A percentile compares a stretch with the other conserved stretches of the same genome.
phyloP scores from a whole-genome alignment of 2,113 vertebrate species.

The Struthio camelus region DNA sequence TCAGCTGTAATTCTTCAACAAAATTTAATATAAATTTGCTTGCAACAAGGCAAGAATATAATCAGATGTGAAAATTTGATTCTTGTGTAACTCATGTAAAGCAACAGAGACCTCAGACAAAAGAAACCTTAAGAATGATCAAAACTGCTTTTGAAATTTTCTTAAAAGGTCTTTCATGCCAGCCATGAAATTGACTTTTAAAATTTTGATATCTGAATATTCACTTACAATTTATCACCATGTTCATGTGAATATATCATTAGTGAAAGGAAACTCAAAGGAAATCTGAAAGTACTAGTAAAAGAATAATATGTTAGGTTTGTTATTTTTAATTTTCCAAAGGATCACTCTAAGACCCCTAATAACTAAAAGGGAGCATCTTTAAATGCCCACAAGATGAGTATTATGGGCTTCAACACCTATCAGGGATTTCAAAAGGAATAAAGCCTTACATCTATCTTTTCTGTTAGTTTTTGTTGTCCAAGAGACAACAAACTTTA shows the following conservation, averaged over 20 bases:
- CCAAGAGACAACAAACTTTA: too few relatives aligned
- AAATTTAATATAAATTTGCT: background rate
- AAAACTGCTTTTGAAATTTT: background rate
- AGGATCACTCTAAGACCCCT: background rate
- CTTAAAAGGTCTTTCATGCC: constrained; percentile 10
- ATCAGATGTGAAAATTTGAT: background rate
- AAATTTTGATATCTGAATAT: constrained; percentile 38
- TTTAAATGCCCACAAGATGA: constrained; percentile 24
- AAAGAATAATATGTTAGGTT: constrained; percentile 42
- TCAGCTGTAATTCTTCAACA: background rate
- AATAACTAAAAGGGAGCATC: background rate
- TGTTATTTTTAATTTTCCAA: constrained; percentile 56
- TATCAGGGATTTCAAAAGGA: background rate
- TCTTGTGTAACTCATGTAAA: background rate
- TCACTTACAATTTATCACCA: constrained; percentile 51
- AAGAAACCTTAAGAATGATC: background rate
- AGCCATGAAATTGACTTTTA: background rate
- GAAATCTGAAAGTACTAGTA: constrained; percentile 58
- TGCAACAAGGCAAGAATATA: background rate
- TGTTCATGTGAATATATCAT: constrained; percentile 44
- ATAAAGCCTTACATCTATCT: background rate
- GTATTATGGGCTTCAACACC: background rate
- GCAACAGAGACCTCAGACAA: background rate
- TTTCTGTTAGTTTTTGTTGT: background rate
- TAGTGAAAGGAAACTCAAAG: constrained; percentile 55